Percentiles rank a stretch among this genome's conserved stretches.
phyloP scores from a whole-genome alignment of 2,888 invertebrate species.

The Troglohyphantes excavatus region DNA sequence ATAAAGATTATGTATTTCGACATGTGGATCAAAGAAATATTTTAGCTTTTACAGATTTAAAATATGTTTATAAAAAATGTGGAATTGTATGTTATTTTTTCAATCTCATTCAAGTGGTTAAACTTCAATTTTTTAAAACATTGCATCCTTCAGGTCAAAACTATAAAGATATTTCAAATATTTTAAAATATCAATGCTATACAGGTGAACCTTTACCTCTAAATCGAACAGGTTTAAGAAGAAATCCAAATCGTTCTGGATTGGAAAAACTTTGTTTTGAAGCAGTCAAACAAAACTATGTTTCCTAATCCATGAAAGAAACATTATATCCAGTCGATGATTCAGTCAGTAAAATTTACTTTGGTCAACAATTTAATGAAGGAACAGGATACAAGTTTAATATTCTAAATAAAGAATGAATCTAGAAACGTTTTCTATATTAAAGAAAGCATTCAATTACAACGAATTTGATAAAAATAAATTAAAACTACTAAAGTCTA shows the following conservation, averaged over 20 bases:
- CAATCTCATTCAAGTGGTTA: neutral
- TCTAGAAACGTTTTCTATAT: neutral
- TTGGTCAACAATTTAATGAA: constrained; percentile 40
- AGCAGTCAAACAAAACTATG: constrained; percentile 50
- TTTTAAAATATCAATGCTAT: constrained; percentile 31
- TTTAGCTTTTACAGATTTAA: constrained; percentile 27
- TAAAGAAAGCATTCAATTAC: neutral
- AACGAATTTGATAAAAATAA: neutral
- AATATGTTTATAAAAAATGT: constrained; percentile 15
- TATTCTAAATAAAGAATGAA: constrained; percentile 47
- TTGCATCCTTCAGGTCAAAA: neutral
- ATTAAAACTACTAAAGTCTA: neutral
- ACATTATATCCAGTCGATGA: constrained; percentile 16
- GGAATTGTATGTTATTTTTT: constrained; percentile 10
- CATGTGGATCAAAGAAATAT: constrained; percentile 28
- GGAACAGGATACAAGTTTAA: constrained; percentile 34
- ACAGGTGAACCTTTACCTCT: constrained; percentile 12
- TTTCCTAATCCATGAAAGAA: neutral
- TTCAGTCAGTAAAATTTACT: constrained; percentile 42
- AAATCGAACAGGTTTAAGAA: constrained; percentile 32
- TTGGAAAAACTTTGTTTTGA: constrained; percentile 45
- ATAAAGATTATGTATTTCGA: constrained; percentile 32
- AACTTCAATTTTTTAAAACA: constrained; percentile 43
- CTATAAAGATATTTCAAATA: constrained; percentile 21
- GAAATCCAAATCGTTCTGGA: constrained; percentile 31